These are phyloP conservation scores for Himalopsyche kuldschensis DNA, from an alignment of 2,888 invertebrate genomes.

Conservation along the genomic window DNA sequence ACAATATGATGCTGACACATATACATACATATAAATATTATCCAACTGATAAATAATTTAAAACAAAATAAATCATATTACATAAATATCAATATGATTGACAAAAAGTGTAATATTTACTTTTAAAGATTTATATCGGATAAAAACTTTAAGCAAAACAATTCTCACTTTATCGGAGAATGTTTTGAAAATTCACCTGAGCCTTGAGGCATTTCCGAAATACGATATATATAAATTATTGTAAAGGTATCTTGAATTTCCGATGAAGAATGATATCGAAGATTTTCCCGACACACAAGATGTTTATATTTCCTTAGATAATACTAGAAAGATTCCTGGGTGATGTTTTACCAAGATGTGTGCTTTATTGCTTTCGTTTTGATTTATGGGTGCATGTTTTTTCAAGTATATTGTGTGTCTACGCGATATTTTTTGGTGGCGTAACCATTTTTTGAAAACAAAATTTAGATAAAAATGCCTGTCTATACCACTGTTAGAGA, in stretches of 20 bases:
- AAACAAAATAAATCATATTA: too few species aligned
- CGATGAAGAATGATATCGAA: background rate
- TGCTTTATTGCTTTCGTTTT: constrained; percentile 1
- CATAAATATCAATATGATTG: too few species aligned
- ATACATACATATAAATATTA: too few species aligned
- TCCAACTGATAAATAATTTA: too few species aligned
- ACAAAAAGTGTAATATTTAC: too few species aligned
- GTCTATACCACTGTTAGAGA: background rate
- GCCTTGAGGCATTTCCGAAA: background rate
- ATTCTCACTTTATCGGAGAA: background rate
- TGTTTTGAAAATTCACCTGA: background rate
- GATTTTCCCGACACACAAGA: background rate
- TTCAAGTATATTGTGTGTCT: background rate
- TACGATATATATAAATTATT: background rate
- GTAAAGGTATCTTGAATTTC: background rate
- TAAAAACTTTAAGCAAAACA: background rate
- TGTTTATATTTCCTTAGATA: background rate
- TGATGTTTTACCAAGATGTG: background rate
- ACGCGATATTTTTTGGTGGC: background rate
- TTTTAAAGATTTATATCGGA: too few species aligned
- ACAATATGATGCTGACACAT: too few species aligned
- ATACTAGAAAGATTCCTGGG: background rate
- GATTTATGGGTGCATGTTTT: background rate
- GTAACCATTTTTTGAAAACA: background rate
- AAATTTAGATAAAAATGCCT: background rate